Evolutionary conservation across 2,113 vertebrate species (phyloP).

Genomic region (Loxodonta africana): DNA sequence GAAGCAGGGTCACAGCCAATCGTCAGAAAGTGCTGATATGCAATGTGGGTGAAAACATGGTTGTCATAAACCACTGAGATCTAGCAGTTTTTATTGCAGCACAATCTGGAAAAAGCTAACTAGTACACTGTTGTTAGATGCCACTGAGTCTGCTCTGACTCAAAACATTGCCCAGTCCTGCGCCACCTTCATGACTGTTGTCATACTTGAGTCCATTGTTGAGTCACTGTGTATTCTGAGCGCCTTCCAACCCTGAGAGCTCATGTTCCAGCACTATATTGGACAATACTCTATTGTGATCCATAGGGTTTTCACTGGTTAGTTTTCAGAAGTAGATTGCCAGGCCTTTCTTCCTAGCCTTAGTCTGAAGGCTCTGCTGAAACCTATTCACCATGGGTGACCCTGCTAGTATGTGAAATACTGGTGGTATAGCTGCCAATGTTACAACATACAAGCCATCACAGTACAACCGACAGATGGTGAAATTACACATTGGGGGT

Average conservation of each 20-base stretch:
- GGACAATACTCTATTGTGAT: neutral
- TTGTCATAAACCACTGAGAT: neutral
- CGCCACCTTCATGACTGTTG: no score
- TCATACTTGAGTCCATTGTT: no score
- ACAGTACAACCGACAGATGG: neutral
- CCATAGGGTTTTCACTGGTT: neutral
- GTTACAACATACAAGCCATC: neutral
- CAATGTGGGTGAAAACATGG: neutral
- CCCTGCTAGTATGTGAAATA: neutral
- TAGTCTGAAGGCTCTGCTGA: neutral
- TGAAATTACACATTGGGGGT: neutral
- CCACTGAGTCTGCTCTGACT: no score
- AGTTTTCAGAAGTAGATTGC: neutral
- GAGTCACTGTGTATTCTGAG: neutral
- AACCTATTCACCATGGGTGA: neutral
- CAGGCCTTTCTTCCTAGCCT: neutral
- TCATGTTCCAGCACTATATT: neutral
- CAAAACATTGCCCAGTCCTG: no score
- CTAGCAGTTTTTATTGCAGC: neutral
- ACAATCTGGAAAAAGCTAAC: neutral
- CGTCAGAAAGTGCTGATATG: fast-evolving
- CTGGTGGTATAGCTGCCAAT: neutral
- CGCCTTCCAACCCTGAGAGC: neutral
- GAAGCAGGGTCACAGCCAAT: neutral
- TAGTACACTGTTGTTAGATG: neutral